Conservation (phyloP, 2,797 vertebrate species). For the Dryobates pubescens region DNA sequence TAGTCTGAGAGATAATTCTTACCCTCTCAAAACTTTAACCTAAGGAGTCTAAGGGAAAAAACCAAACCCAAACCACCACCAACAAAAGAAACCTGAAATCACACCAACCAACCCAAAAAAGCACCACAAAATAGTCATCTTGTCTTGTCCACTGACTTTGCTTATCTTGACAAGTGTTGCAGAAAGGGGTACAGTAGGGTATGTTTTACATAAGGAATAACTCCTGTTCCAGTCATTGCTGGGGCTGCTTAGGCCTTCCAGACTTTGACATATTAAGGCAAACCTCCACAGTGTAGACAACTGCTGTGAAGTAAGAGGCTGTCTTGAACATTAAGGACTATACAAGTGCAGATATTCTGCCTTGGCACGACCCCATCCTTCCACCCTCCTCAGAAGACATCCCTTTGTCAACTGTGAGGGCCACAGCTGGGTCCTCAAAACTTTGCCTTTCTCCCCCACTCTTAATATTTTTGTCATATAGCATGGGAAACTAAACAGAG, state of each 20-base stretch:
- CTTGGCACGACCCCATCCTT: background rate
- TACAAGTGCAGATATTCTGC: background rate
- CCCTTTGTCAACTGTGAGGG: background rate
- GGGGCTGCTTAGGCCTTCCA: background rate
- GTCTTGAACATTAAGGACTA: background rate
- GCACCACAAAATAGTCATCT: background rate
- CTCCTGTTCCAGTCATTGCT: background rate
- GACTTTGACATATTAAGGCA: background rate
- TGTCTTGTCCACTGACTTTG: background rate
- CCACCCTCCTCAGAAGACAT: accelerated
- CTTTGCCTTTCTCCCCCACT: background rate
- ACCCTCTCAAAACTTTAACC: background rate
- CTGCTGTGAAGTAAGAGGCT: background rate
- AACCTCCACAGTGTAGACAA: accelerated
- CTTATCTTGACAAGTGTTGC: background rate
- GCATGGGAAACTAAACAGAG: background rate
- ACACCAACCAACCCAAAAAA: no score
- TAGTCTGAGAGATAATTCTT: background rate
- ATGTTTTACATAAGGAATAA: background rate
- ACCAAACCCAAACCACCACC: no score
- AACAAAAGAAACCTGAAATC: no score
- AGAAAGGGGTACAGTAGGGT: background rate
- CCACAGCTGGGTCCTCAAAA: background rate
- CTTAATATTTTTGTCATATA: background rate
- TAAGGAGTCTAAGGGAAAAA: background rate